These are phyloP conservation scores for Plusia festucae DNA, from an alignment of 2,888 invertebrate species.

Conservation along the genomic window DNA sequence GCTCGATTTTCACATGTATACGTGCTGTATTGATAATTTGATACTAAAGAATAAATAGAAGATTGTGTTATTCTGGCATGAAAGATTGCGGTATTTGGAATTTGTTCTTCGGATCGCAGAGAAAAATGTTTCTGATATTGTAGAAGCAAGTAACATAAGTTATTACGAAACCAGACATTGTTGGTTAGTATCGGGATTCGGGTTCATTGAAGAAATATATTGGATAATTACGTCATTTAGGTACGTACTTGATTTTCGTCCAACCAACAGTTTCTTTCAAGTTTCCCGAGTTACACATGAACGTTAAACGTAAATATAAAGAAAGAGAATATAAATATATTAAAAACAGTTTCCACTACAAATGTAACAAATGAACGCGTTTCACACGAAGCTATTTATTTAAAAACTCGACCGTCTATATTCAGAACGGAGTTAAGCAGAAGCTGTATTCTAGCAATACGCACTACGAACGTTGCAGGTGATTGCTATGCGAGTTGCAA, in stretches of 20 bases:
- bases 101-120: not conserved
- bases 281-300: too few relatives aligned
- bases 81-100: conserved; percentile 4
- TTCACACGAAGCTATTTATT: not conserved
- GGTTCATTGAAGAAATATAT: too few relatives aligned
- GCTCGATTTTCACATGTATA: conserved; percentile 12
- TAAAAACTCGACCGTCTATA: not conserved
- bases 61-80: not conserved
- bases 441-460: not conserved
- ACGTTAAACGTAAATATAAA: too few relatives aligned
- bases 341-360: not conserved
- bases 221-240: too few relatives aligned
- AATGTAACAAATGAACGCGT: not conserved
- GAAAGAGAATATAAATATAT: too few relatives aligned
- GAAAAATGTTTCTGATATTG: not conserved
- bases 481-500: conserved; percentile 39
- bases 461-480: conserved; percentile 17
- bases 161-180: too few relatives aligned
- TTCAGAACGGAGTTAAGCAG: not conserved
- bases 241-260: too few relatives aligned
- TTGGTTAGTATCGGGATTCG: too few relatives aligned
- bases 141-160: too few relatives aligned
- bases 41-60: conserved; percentile 2
- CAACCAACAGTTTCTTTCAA: too few relatives aligned
- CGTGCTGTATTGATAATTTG: not conserved